Evolutionary conservation across 2,113 vertebrate species (phyloP).

Genomic region (Ibidorhyncha struthersii): DNA sequence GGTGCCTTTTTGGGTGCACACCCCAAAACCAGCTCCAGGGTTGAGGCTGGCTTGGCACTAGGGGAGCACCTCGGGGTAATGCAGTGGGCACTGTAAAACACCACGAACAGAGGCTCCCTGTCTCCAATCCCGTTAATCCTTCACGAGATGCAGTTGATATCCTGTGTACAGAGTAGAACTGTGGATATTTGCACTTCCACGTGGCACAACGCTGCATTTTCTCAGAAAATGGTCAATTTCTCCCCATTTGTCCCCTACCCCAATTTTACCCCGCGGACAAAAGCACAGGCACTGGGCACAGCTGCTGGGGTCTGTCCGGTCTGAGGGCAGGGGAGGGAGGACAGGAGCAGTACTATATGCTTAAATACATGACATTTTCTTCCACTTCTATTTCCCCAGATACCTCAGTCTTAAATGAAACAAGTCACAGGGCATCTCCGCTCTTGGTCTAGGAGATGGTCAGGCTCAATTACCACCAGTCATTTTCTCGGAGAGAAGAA

Average conservation of each 20-base stretch:
- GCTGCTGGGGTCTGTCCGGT: not conserved
- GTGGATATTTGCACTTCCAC: rapidly evolving
- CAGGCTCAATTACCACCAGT: not conserved
- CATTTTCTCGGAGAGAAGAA: not conserved
- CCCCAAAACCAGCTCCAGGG: not conserved
- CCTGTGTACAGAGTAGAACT: not conserved
- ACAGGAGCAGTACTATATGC: rapidly evolving
- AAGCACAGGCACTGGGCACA: rapidly evolving
- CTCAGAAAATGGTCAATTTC: not conserved
- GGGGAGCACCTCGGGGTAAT: not conserved
- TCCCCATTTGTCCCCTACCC: not conserved
- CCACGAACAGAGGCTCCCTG: not conserved
- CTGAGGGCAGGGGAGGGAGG: not conserved
- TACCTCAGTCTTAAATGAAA: not conserved
- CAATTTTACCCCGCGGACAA: not conserved
- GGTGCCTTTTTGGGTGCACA: rapidly evolving
- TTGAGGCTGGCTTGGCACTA: not conserved
- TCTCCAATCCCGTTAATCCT: not conserved
- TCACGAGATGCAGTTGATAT: not conserved
- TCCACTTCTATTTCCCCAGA: not conserved
- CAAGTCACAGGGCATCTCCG: rapidly evolving
- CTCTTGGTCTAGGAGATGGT: rapidly evolving
- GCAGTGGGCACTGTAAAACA: rapidly evolving
- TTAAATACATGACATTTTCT: not conserved
- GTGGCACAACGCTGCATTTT: rapidly evolving